A percentile compares a stretch with the other conserved stretches of the same genome.
phyloP scores from a whole-genome alignment of 1,140 invertebrate species.

The Elymnias hypermnestra region DNA sequence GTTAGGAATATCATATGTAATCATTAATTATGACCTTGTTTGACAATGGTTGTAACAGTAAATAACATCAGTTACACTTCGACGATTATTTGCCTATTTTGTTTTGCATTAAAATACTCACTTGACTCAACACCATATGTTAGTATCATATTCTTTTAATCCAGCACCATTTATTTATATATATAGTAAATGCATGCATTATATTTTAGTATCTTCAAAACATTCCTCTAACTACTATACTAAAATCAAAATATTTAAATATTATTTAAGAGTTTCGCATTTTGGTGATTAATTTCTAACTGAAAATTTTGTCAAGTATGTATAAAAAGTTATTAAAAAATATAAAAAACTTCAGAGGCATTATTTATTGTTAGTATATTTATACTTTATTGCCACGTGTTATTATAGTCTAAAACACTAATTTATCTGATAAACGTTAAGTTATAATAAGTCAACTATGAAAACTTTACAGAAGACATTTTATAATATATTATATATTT shows the following conservation, averaged over 20 bases:
- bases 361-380: too few species aligned
- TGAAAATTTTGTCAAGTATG: too few species aligned
- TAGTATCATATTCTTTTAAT: constrained; percentile 1
- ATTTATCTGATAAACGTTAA: too few species aligned
- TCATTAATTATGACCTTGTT: constrained; percentile 52
- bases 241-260: neutral
- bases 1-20: constrained; percentile 35
- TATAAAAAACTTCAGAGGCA: too few species aligned
- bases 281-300: too few species aligned
- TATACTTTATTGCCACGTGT: too few species aligned
- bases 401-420: too few species aligned
- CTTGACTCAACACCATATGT: neutral
- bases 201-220: neutral
- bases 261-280: neutral
- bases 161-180: neutral
- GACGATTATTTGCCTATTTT: too few species aligned
- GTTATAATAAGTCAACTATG: too few species aligned
- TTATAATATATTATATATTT: too few species aligned
- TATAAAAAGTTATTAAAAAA: too few species aligned
- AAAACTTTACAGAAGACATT: too few species aligned
- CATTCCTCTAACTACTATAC: neutral
- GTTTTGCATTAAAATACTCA: neutral
- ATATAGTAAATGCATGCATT: neutral
- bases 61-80: constrained; percentile 20
- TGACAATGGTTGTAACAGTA: constrained; percentile 37